Evolutionary conservation across 2,888 invertebrate genomes (phyloP).

Genomic region (Helobdella robusta): DNA sequence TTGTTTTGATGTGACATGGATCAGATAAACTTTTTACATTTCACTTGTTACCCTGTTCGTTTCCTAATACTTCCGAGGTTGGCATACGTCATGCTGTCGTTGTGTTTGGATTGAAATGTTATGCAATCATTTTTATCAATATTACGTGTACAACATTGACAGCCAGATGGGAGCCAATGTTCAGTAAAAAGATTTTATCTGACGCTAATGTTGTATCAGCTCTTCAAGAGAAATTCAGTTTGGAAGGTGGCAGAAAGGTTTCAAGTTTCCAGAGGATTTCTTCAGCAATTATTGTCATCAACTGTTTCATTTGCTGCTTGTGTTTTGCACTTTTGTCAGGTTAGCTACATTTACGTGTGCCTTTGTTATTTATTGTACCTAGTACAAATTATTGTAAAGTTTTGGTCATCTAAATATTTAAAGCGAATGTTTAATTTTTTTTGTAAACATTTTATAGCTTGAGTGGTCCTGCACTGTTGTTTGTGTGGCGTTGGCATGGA

Average conservation of each 20-base stretch:
- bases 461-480: neutral
- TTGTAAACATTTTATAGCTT: neutral
- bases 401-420: neutral
- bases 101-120: too few relatives aligned
- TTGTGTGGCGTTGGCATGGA: too few relatives aligned
- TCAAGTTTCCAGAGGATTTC: conserved; percentile 63
- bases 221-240: conserved; percentile 51
- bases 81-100: too few relatives aligned
- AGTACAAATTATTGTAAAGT: too few relatives aligned
- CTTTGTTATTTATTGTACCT: too few relatives aligned
- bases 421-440: too few relatives aligned
- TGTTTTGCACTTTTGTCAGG: conserved; percentile 69
- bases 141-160: too few relatives aligned
- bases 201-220: conserved; percentile 71
- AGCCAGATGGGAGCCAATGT: too few relatives aligned
- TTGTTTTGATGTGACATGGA: neutral
- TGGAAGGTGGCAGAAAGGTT: conserved; percentile 61
- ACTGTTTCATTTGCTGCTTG: conserved; percentile 66
- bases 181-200: conserved; percentile 71
- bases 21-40: neutral
- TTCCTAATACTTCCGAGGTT: too few relatives aligned
- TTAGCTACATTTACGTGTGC: too few relatives aligned
- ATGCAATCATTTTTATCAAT: too few relatives aligned
- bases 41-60: neutral
- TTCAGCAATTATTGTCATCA: conserved; percentile 66